Evolutionary conservation across 1,140 invertebrate genomes (phyloP), one percentile per base, ranked within the genome.

Genomic region (Pantala flavescens): DNA sequence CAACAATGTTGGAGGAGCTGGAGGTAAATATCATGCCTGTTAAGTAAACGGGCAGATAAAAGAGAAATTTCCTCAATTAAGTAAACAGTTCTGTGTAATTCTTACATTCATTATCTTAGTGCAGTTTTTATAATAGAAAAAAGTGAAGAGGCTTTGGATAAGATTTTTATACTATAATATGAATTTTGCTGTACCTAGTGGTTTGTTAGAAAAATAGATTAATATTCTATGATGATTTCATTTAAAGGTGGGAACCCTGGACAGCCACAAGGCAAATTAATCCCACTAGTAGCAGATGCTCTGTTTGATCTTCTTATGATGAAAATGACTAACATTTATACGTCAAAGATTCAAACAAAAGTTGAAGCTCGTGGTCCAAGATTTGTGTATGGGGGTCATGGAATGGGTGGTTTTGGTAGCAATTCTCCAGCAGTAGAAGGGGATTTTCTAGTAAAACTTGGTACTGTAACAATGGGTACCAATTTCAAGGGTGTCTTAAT

Each of bases 401-500:
- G 49, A 3, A 63, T 63, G 49, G 49, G 49, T 19, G 49, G 49
- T 63, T 63, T 63, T 63, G 49, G 49, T 19, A 63, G 49, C n/a
- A 63, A 63, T 14, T 63, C 49, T 63, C 49, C 49, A 16, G 49
- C 49, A 7, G 49, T 63, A 7, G 23, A 83, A 82, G 93, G 90
- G 0, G 97, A 99, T 82, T 98, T 99, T 83, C 89, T 94, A 77
- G 90, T 98, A 7, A 98, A 98, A 84, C 85, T 98, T 2, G 96
- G 96, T 24, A 93, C 90, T 71, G 95, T 98, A 2, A 93, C 93
- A 12, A 93, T 98, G 85, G 93, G 91, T 82, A 91, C 94, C 74
- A 95, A 92, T 80, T 97, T 98, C 81, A 97, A 97, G 84, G 97
- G 96, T 16, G 90, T 98, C 74, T 85, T 98, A 0, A 89, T 98